Conservation (phyloP, 2,797 vertebrate genomes). For the Onychomys arenicola region DNA sequence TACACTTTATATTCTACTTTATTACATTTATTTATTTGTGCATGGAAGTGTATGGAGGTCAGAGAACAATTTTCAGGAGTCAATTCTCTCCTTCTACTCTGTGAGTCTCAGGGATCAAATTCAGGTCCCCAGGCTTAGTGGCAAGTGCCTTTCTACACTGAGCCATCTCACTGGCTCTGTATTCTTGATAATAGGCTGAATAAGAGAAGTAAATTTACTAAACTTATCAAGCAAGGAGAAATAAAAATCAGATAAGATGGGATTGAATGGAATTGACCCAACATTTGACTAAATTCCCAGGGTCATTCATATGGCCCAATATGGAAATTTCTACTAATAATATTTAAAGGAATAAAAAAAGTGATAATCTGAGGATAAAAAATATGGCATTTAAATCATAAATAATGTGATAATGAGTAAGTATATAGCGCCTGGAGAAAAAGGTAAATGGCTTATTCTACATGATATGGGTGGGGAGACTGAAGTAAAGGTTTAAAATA, state of each 20-base stretch:
- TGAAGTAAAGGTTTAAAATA: neutral
- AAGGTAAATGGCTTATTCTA: neutral
- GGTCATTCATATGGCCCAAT: neutral
- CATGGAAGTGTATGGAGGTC: neutral
- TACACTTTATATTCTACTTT: neutral
- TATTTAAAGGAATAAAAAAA: constrained; percentile 9
- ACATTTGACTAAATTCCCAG: constrained; percentile 12
- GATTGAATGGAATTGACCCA: constrained; percentile 3
- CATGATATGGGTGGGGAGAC: neutral
- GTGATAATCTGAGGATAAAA: neutral
- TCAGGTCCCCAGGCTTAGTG: neutral
- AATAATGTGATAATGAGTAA: neutral
- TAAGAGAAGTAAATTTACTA: constrained; percentile 40
- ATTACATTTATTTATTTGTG: neutral
- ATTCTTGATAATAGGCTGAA: constrained; percentile 6
- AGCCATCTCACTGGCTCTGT: neutral
- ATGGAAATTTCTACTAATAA: neutral
- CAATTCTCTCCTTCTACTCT: neutral
- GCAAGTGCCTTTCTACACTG: neutral
- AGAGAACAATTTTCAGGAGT: neutral
- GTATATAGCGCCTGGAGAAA: neutral
- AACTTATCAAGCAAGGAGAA: constrained; percentile 31
- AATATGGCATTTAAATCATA: neutral
- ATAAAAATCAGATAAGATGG: neutral
- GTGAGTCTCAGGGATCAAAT: neutral